Evolutionary conservation across 2,888 invertebrate genomes (phyloP).

Genomic region (Podabrus alpinus): DNA sequence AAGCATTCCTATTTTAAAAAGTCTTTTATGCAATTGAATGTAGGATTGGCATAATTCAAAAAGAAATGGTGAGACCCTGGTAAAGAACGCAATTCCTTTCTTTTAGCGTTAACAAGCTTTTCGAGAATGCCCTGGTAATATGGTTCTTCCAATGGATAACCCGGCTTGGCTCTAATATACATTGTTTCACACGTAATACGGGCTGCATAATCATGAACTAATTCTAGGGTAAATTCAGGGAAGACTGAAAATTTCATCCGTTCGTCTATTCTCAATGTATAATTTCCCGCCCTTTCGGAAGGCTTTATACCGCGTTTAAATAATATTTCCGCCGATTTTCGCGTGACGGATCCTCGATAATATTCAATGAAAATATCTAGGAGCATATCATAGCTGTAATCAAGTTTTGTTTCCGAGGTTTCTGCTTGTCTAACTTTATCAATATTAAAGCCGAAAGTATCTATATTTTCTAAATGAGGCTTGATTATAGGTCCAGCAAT

Average conservation of each 20-base stretch:
- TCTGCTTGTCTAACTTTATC: slow-evolving; percentile 78
- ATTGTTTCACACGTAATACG: slow-evolving; percentile 77
- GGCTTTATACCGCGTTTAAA: slow-evolving; percentile 77
- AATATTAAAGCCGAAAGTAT: slow-evolving; percentile 62
- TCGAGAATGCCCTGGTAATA: slow-evolving; percentile 70
- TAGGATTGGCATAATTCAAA: slow-evolving; percentile 6
- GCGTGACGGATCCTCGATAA: slow-evolving; percentile 72
- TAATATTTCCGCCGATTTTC: slow-evolving; percentile 69
- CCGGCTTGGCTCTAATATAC: slow-evolving; percentile 76
- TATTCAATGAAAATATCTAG: slow-evolving; percentile 72
- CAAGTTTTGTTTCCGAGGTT: slow-evolving; percentile 65
- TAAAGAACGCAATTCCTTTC: not conserved
- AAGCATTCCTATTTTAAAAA: no score
- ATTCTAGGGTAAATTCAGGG: slow-evolving; percentile 72
- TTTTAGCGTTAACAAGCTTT: slow-evolving; percentile 43
- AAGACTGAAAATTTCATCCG: slow-evolving; percentile 73
- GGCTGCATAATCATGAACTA: slow-evolving; percentile 68
- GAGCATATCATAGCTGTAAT: slow-evolving; percentile 76
- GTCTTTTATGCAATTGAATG: not conserved
- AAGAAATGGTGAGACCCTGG: slow-evolving; percentile 5
- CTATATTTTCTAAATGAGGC: slow-evolving; percentile 60
- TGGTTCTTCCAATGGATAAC: slow-evolving; percentile 69
- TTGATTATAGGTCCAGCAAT: slow-evolving; percentile 76
- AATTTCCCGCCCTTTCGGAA: slow-evolving; percentile 43
- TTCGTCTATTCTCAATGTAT: slow-evolving; percentile 71